Percentiles rank a stretch among this genome's conserved stretches.
Evolutionary conservation across 2,888 invertebrate genomes (phyloP).

Genomic region (Euplexia lucipara): DNA sequence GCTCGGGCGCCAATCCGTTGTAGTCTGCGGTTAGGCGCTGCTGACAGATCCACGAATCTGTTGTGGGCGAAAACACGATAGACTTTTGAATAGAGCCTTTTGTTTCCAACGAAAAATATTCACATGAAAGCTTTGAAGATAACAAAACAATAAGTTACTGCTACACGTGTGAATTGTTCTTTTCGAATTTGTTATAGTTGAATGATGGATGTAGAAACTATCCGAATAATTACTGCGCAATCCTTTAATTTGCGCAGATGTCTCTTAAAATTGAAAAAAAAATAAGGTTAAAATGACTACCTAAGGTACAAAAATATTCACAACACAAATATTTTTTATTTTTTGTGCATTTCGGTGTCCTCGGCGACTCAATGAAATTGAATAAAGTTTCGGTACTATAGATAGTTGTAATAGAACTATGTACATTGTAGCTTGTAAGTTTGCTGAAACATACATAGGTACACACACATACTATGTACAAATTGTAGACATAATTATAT

Average conservation of each 20-base stretch:
- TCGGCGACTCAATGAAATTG: background rate
- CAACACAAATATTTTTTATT: background rate
- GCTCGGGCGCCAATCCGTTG: conserved; percentile 74
- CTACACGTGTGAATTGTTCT: conserved; percentile 53
- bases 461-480: too few species aligned
- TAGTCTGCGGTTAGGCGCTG: conserved; percentile 81
- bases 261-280: background rate
- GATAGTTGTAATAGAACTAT: background rate
- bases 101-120: conserved; percentile 78
- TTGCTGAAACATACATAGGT: too few species aligned
- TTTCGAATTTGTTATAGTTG: conserved; percentile 18
- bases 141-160: conserved; percentile 68
- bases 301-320: background rate
- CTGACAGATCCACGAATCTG: conserved; percentile 84
- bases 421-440: too few species aligned
- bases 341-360: background rate
- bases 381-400: background rate
- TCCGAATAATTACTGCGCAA: background rate
- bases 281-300: too few species aligned
- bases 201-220: background rate
- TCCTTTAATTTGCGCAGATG: background rate
- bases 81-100: conserved; percentile 82
- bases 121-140: conserved; percentile 71
- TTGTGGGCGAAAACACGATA: conserved; percentile 80
- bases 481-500: too few species aligned